Evolutionary conservation across 1,140 invertebrate genomes (phyloP), one percentile per base, ranked within the genome.

Genomic region (Cheumatopsyche charites): DNA sequence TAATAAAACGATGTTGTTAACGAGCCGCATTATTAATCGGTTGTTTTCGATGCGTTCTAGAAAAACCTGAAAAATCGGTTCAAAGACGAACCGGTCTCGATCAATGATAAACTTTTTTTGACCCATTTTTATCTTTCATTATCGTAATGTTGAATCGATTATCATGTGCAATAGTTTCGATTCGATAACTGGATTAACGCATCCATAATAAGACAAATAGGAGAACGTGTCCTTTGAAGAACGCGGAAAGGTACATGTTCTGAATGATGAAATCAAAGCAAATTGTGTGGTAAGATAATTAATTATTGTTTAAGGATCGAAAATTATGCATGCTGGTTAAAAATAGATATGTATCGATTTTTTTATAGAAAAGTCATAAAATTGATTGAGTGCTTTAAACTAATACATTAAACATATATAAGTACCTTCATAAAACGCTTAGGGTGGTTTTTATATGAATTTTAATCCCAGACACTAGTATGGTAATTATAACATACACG

Each of bases 221-320:
- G 9, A 36, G 55, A 58, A 58, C 6, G 55, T 58, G 23, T 58
- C 55, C 55, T 58, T 25, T 58, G 55, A 58, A 26, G 55, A 58
- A 58, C 55, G 55, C 55, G 55, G 55, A 58, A 58, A 58, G 25
- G 19, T 58, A 58, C 55, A 11, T 17, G 9, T 13, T 5, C 12
- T 12, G 21, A 26, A 58, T 58, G 55, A 58, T 58, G 55, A 58
- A 58, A 58, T 58, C 23, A 58, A 58, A 58, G 19, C 23, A 58
- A 17, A 58, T 25, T 58, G 21, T 58, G 17, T 23, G 25, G 55
- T 58, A 58, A 58, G 55, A 58, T 58, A 11, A 26, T 26, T 58
- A 47, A 25, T 58, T 58, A 26, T 58, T 58, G 23, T 25, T 58
- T 58, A 25, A 58, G 12, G 21, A 12, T 25, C 9, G 11, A 58